phyloP scores from a whole-genome alignment of 2,797 vertebrate genomes.

The Florisuga fusca region DNA sequence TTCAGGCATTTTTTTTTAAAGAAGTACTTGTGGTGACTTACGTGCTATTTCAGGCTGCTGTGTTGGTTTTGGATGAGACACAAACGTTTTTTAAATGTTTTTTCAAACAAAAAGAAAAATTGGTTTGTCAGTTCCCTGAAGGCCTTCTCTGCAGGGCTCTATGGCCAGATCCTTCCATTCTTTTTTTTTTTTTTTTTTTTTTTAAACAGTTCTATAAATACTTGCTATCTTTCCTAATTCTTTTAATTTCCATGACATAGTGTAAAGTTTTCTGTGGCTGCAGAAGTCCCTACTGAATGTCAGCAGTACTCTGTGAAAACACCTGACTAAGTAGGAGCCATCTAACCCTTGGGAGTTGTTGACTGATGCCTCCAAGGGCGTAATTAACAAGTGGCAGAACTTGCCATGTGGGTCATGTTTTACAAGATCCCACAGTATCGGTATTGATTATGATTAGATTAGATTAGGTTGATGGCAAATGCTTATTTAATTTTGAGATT shows the following conservation, averaged over 20 bases:
- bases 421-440: slow-evolving; percentile 48
- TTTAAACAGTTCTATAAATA: slow-evolving; percentile 54
- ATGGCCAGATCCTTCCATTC: background rate
- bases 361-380: slow-evolving; percentile 39
- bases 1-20: slow-evolving; percentile 34
- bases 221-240: slow-evolving; percentile 64
- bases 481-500: slow-evolving; percentile 45
- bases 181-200: background rate
- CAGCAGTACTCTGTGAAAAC: slow-evolving; percentile 66
- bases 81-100: background rate
- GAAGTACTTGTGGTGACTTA: background rate
- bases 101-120: background rate
- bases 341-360: slow-evolving; percentile 59
- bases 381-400: slow-evolving; percentile 69
- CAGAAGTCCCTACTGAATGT: slow-evolving; percentile 69
- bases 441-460: slow-evolving; percentile 68
- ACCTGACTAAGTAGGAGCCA: slow-evolving; percentile 72
- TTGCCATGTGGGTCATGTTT: slow-evolving; percentile 63
- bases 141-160: slow-evolving; percentile 50
- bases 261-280: slow-evolving; percentile 69
- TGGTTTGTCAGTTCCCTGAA: slow-evolving; percentile 60
- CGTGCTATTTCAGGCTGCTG: background rate
- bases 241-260: slow-evolving; percentile 70
- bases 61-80: background rate
- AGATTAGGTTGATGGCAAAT: slow-evolving; percentile 53